A percentile compares a stretch with the other conserved stretches of the same genome.
Evolutionary conservation across 2,113 vertebrate genomes (phyloP).

Genomic region (Myotis brandtii): DNA sequence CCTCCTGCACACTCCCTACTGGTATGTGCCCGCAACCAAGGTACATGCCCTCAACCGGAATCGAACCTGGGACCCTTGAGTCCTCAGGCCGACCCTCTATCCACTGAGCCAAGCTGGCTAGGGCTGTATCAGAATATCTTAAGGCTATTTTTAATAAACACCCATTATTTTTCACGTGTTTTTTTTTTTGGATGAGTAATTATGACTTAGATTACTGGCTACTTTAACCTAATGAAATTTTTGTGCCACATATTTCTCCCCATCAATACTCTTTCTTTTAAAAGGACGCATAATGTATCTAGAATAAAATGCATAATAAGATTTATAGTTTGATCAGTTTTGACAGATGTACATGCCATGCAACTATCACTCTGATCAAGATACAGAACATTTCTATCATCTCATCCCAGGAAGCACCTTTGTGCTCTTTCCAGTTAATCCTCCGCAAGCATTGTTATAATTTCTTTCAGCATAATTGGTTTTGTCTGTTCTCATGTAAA

Average conservation of each 20-base stretch:
- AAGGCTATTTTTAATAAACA: neutral
- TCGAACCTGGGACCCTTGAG: too few relatives aligned
- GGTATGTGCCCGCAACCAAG: too few relatives aligned
- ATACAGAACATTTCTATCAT: neutral
- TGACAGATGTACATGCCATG: neutral
- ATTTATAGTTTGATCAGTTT: constrained; percentile 33
- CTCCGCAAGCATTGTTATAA: neutral
- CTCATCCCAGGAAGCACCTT: neutral
- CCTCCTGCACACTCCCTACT: too few relatives aligned
- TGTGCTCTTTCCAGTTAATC: neutral
- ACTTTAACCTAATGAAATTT: constrained; percentile 33
- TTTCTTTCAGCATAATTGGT: neutral
- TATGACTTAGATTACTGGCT: constrained; percentile 21
- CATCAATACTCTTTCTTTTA: neutral
- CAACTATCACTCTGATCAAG: constrained; percentile 18
- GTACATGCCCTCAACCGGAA: too few relatives aligned
- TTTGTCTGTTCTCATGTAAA: neutral
- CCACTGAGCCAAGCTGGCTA: too few relatives aligned
- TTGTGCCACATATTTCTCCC: neutral
- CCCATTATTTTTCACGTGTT: neutral
- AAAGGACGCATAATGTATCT: neutral
- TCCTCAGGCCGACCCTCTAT: too few relatives aligned
- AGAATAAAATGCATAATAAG: neutral
- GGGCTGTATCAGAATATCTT: neutral
- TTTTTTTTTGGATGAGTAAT: constrained; percentile 31